Percentiles rank a stretch among this genome's conserved stretches.
phyloP scores from a whole-genome alignment of 1,140 invertebrate species.

The Ceratosolen solmsi region DNA sequence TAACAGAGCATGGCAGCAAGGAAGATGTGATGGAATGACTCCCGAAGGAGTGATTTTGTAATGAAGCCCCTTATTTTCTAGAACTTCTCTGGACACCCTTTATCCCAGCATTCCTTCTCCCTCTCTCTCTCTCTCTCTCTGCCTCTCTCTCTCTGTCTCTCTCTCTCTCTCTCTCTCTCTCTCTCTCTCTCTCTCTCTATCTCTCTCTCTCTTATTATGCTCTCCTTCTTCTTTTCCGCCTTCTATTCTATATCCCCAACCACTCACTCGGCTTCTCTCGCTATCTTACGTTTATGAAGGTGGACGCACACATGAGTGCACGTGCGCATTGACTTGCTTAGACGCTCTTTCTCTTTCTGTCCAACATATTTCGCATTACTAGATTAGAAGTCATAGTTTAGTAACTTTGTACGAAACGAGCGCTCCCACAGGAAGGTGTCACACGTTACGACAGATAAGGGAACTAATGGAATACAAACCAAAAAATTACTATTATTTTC shows the following conservation, averaged over 20 bases:
- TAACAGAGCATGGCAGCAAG: constrained; percentile 56
- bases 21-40: constrained; percentile 62
- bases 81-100: constrained; percentile 56
- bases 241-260: background rate
- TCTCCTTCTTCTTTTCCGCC: background rate
- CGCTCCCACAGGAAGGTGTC: constrained; percentile 13
- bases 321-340: background rate
- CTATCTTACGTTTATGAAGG: background rate
- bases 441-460: background rate
- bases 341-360: background rate
- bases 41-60: constrained; percentile 66
- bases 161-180: background rate
- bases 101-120: constrained; percentile 32
- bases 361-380: constrained; percentile 27
- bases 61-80: constrained; percentile 64
- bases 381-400: constrained; percentile 38
- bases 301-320: background rate
- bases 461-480: constrained; percentile 7
- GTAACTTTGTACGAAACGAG: constrained; percentile 20
- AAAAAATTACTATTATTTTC: background rate
- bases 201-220: background rate
- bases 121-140: background rate
- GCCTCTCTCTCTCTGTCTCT: background rate
- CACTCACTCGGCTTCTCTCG: background rate
- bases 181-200: background rate